Evolutionary conservation across 2,797 vertebrate species (phyloP), one percentile per base, ranked within the genome.

Genomic region (Malacoraja senta): DNA sequence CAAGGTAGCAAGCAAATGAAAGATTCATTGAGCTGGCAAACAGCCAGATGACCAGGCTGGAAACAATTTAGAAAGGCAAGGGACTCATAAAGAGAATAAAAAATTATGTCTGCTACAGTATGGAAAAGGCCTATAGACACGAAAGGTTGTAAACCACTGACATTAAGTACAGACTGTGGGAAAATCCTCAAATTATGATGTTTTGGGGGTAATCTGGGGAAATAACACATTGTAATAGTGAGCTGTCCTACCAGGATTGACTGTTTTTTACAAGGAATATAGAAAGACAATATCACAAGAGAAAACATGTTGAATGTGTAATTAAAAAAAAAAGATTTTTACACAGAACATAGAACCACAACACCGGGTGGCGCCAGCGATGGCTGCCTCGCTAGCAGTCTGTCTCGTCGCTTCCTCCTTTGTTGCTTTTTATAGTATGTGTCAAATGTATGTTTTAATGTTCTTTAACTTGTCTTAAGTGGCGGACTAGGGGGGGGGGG

Each of bases 71-170:
- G 13, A 76, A 92, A 92, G 90, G 26, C 90, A 7, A 92, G 71
- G 90, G 90, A 92, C 90, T 92, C 90, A 24, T 92, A 92, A 92
- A 92, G 38, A 76, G 71, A 74, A 38, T 76, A 92, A 92, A 92
- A 53, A 92, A 74, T 92, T 24, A 74, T 53, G 90, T 58, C 72
- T 76, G 71, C 38, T 53, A 76, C 38, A 53, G 38, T 58, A 74
- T 92, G 24, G 71, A 76, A n/a, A 74, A 74, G 71, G 90, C 90
- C 90, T 92, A 53, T 92, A 76, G 90, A 26, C 38, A 74, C 35
- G n/a, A 74, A 92, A 74, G 71, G 32, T 76, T 92, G 90, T 92
- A 76, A 92, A 76, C 21, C 68, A 38, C 13, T 58, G 90, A 88
- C 68, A 76, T 92, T 74, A 76, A 92, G 71, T 76, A 35, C 12